A percentile compares a stretch with the other conserved stretches of the same genome.
phyloP scores from a whole-genome alignment of 2,113 vertebrate genomes.

The Geococcyx californianus region DNA sequence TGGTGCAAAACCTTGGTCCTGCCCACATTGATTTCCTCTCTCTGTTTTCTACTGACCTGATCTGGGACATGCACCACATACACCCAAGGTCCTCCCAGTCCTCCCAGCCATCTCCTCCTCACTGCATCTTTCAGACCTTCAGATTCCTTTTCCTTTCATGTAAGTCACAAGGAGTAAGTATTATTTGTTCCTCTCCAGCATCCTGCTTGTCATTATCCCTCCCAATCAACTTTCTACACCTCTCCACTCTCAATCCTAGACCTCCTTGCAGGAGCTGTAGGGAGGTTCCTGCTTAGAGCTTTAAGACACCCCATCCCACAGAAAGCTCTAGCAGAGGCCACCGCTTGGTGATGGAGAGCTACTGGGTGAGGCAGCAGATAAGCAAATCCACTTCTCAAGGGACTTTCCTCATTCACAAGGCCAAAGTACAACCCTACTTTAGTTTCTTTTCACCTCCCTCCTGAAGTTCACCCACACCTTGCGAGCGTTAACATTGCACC shows the following conservation, averaged over 20 bases:
- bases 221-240: background rate
- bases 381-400: background rate
- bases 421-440: background rate
- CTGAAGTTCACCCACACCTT: background rate
- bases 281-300: background rate
- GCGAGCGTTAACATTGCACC: too few species aligned
- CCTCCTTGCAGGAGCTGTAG: background rate
- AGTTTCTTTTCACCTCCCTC: background rate
- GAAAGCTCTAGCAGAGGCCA: background rate
- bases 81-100: background rate
- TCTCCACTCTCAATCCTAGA: background rate
- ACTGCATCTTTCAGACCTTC: background rate
- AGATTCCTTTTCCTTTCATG: background rate
- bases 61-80: background rate
- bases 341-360: background rate
- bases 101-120: background rate
- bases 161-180: background rate
- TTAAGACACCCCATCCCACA: background rate
- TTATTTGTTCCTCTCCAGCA: background rate
- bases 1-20: background rate
- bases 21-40: background rate
- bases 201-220: background rate
- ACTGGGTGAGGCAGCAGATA: background rate
- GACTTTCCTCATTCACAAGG: background rate
- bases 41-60: background rate